Base-by-base conservation (phyloP, 2,888 invertebrate genomes). In the Micoletzkya japonica region DNA sequence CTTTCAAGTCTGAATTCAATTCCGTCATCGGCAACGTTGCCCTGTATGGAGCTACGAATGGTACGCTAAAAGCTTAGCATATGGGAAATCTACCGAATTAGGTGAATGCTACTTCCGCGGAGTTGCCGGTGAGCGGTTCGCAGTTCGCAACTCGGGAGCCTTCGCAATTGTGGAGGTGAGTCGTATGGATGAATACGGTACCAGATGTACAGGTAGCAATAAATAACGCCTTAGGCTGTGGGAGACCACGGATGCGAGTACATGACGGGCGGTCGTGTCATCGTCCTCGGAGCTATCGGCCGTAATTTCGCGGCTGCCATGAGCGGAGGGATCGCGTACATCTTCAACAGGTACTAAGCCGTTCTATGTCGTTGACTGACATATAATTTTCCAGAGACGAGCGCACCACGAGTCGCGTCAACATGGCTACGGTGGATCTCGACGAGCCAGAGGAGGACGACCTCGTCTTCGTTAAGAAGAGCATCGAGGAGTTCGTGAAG, bases 231-330 rank as follows among this genome's bases (percentile, higher is more conserved):
- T 4, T 24, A 66, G 58, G 96, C 96, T 68, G 95, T 95, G 71
- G 98, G 98, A 52, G 98, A 98, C 89, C 97, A 98, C 88, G 97
- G 95, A 72, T 98, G 98, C 89, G 98, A 98, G 88, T 98, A 98
- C 88, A 98, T 98, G 98, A 98, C 98, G 60, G 96, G 95, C 20
- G 85, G 85, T 34, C 63, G 77, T 28, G 92, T 92, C 74, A 89
- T 98, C 64, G 92, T 98, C 83, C 90, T 98, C 24, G 96, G 96
- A 0, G 89, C 93, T 72, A 96, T 96, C 7, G 98, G 98, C 1
- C 89, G 97, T 75, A 98, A 98, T 89, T 98, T 98, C 88, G 97
- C 95, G 10, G 98, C 98, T 59, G 98, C 97, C 79, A 98, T 98
- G 97, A 95, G 95, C 71, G 94, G 94, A 58, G 94, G 94, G 72